Percentiles rank a stretch among this genome's conserved stretches.
phyloP scores from a whole-genome alignment of 2,113 vertebrate species.

The Triplophysa rosa region DNA sequence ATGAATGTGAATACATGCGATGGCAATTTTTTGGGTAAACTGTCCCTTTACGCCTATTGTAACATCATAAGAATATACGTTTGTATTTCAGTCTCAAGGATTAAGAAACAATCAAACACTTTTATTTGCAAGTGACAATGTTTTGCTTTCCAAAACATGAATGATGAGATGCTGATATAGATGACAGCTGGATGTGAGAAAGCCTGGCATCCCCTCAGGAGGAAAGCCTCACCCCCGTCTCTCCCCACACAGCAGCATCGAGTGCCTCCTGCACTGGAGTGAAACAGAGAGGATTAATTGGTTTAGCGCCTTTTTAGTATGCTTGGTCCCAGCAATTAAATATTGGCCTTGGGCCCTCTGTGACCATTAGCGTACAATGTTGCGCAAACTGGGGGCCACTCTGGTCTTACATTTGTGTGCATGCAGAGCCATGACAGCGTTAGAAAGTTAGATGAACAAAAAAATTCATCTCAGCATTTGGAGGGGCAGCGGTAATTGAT shows the following conservation, averaged over 20 bases:
- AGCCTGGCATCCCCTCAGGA: constrained; percentile 56
- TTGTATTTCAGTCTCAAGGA: not conserved
- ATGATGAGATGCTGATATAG: constrained; percentile 24
- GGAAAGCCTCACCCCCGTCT: constrained; percentile 36
- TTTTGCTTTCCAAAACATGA: constrained; percentile 31
- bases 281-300: constrained; percentile 69
- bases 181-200: constrained; percentile 39
- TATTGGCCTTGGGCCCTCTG: constrained; percentile 66
- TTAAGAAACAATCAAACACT: constrained; percentile 3
- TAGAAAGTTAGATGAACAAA: not conserved
- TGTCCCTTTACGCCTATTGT: no score
- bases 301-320: constrained; percentile 68
- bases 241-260: constrained; percentile 56
- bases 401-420: constrained; percentile 14
- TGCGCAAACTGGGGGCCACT: not conserved
- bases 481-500: constrained; percentile 13
- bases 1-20: no score
- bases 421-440: constrained; percentile 4
- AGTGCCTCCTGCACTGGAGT: constrained; percentile 55
- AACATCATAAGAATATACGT: not conserved
- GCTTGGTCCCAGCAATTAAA: constrained; percentile 73
- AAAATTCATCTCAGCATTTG: constrained; percentile 13
- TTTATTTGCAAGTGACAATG: constrained; percentile 13
- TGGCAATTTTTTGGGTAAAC: no score
- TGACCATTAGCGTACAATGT: constrained; percentile 61